Conservation (phyloP, 2,888 invertebrate species). For the Argyresthia albistria region DNA sequence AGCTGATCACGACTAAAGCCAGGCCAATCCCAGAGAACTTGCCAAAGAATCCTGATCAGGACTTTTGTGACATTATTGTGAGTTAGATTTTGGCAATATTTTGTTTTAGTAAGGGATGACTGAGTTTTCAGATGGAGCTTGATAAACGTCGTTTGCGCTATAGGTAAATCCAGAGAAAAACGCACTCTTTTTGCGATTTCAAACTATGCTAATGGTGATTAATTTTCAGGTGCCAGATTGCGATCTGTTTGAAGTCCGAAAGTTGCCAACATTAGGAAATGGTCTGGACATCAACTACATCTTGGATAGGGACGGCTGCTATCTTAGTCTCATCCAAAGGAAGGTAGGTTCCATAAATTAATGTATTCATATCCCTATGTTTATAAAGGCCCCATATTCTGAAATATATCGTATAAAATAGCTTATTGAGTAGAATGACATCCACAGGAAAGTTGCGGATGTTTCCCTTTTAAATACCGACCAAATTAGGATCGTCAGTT, state of each 20-base stretch:
- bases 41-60: constrained; percentile 55
- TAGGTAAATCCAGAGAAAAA: background rate
- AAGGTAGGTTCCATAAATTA: constrained; percentile 57
- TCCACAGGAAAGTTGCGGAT: too few species aligned
- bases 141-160: background rate
- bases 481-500: too few species aligned
- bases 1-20: constrained; percentile 24
- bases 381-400: background rate
- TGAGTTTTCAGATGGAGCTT: background rate
- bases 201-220: too few species aligned
- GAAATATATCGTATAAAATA: too few species aligned
- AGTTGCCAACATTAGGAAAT: constrained; percentile 66
- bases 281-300: constrained; percentile 61
- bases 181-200: too few species aligned
- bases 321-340: constrained; percentile 76
- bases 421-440: too few species aligned
- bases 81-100: constrained; percentile 17
- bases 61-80: constrained; percentile 47
- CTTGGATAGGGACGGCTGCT: constrained; percentile 75
- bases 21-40: constrained; percentile 37
- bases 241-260: constrained; percentile 78
- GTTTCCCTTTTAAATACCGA: too few species aligned
- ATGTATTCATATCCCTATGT: constrained; percentile 2
- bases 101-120: background rate
- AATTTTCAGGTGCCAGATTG: constrained; percentile 75